Conservation (phyloP, 2,797 vertebrate genomes). For the Rhinophrynus dorsalis region DNA sequence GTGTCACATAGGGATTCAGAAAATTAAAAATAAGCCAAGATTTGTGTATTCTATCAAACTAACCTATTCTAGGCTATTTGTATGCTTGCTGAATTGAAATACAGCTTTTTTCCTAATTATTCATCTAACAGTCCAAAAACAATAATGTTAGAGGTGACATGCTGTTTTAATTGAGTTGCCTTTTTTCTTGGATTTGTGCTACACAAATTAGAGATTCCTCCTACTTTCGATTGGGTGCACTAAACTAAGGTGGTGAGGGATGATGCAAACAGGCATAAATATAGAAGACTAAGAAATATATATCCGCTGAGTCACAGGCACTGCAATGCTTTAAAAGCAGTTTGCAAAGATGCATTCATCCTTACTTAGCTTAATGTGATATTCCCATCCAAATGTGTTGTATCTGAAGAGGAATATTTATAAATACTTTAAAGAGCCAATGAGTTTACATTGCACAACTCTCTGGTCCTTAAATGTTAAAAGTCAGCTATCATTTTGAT, state of each 20-base stretch:
- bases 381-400: neutral
- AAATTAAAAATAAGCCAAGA: neutral
- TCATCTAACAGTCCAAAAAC: neutral
- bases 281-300: constrained; percentile 18
- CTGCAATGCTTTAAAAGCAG: neutral
- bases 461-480: too few species aligned
- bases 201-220: constrained; percentile 25
- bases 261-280: constrained; percentile 20
- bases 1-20: neutral
- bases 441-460: too few species aligned
- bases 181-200: constrained; percentile 10
- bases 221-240: constrained; percentile 12
- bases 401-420: neutral
- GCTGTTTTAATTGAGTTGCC: constrained; percentile 12
- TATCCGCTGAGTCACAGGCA: constrained; percentile 14
- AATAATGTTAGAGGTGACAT: neutral
- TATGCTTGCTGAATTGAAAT: neutral
- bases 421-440: too few species aligned
- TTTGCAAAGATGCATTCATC: neutral
- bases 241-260: neutral
- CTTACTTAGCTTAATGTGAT: neutral
- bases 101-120: neutral
- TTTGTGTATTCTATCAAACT: neutral
- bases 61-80: neutral
- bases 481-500: too few species aligned